Base-by-base conservation (phyloP, 2,113 vertebrate genomes). In the Panthera tigris region DNA sequence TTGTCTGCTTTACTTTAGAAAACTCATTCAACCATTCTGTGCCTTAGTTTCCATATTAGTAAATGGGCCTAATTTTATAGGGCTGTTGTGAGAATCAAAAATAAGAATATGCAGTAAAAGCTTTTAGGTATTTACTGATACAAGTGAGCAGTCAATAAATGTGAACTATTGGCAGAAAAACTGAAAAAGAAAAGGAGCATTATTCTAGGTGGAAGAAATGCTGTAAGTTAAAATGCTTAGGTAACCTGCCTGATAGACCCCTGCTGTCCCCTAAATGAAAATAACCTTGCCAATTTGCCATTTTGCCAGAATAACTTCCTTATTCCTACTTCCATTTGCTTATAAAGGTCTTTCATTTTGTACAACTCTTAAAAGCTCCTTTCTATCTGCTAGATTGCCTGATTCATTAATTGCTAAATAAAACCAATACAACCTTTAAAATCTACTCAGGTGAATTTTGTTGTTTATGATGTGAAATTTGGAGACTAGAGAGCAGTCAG, bases 91-190 rank as follows among this genome's bases (percentile, higher is more conserved):
- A 94, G 61, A 66, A 91, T 71, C 63, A 84, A 66, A 87, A 90
- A 73, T 68, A 31, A 80, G 41, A 87, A 81, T 68, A 68, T 45
- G 2, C 2, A 69, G 3, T 61, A 65, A 94, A 91, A 71, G 3
- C 18, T 89, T 97, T 90, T 33, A 16, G 73, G 27, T n/a, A 7
- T 74, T 81, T 94, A 25, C 33, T 50, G 25, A 36, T 79, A n/a
- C 7, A 84, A 65, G 29, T 71, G 21, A 92, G 21, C 21, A 79
- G 23, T 82, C 41, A 90, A 33, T 73, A 73, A 87, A 29, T 83
- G 15, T 92, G n/a, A 88, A 5, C 27, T 81, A 45, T 68, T 85
- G 16, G 33, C n/a, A 82, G 82, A 63, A 89, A 95, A 97, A 41
- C 16, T 23, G 33, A 50, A 36, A 52, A 65, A 18, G 19, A 14